phyloP scores from a whole-genome alignment of 2,888 invertebrate genomes.

The Zeuzera pyrina region DNA sequence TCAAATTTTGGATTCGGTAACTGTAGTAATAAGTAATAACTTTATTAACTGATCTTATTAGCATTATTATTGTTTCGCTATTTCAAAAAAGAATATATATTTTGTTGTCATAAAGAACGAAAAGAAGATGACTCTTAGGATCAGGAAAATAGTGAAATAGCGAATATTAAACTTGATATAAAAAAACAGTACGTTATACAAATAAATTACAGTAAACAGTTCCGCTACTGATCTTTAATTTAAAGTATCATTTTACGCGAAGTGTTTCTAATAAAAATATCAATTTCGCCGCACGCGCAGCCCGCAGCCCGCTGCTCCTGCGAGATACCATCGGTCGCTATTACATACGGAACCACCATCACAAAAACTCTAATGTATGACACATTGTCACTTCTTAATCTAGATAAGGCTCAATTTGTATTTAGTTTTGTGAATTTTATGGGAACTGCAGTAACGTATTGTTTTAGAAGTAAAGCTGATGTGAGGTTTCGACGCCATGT shows the following conservation, averaged over 20 bases:
- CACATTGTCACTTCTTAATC: background rate
- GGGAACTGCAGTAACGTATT: too few species aligned
- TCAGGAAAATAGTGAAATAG: background rate
- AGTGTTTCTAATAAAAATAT: conserved; percentile 43
- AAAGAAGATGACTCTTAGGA: too few species aligned
- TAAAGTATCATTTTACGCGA: conserved; percentile 41
- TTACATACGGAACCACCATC: too few species aligned
- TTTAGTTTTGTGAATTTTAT: too few species aligned
- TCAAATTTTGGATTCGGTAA: background rate
- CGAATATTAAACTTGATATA: background rate
- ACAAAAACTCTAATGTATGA: conserved; percentile 3
- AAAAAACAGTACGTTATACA: too few species aligned
- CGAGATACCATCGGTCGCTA: conserved; percentile 9
- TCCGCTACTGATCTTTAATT: conserved; percentile 37
- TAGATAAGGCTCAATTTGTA: too few species aligned
- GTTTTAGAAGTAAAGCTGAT: too few species aligned
- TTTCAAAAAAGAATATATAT: too few species aligned
- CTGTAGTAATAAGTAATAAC: background rate
- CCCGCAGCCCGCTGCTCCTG: conserved; percentile 2
- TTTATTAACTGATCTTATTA: background rate
- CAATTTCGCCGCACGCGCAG: conserved; percentile 22
- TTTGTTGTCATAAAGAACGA: too few species aligned
- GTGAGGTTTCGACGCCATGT: too few species aligned
- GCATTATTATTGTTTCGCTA: background rate
- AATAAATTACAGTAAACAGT: conserved; percentile 7